Evolutionary conservation across 2,797 vertebrate genomes (phyloP).

Genomic region (Oryzias dopingdopingensis): DNA sequence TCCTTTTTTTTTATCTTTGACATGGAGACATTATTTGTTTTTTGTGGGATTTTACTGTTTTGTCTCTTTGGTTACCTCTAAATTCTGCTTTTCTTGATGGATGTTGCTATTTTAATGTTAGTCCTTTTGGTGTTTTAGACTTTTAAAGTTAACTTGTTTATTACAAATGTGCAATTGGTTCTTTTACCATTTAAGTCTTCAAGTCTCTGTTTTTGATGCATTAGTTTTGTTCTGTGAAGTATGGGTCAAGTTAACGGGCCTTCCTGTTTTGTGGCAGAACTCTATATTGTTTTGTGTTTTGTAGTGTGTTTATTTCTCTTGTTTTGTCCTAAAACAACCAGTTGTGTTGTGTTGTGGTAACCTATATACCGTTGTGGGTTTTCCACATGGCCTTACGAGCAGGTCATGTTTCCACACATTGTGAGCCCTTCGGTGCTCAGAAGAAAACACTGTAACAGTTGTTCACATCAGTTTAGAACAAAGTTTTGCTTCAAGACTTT

Average conservation of each 20-base stretch:
- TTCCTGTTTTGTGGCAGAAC: background rate
- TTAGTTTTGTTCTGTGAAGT: background rate
- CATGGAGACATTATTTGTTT: no score
- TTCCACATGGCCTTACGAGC: constrained; percentile 38
- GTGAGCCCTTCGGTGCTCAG: no score
- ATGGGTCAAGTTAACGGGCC: background rate
- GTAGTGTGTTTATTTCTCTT: constrained; percentile 1
- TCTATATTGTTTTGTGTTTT: background rate
- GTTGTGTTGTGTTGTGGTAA: constrained; percentile 61
- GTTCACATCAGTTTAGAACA: no score
- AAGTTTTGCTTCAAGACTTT: no score
- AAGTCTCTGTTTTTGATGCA: background rate
- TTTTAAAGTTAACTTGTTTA: background rate
- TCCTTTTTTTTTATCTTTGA: background rate
- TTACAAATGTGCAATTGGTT: background rate
- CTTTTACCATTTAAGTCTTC: constrained; percentile 1
- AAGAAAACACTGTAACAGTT: no score
- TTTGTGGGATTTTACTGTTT: no score
- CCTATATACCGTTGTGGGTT: constrained; percentile 23
- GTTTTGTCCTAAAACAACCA: constrained; percentile 26
- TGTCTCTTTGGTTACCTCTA: background rate
- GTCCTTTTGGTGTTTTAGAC: background rate
- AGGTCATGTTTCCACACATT: no score
- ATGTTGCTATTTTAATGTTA: background rate
- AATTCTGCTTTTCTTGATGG: background rate